Base-by-base conservation (phyloP, 2,888 invertebrate genomes). In the Mystacides longicornis region DNA sequence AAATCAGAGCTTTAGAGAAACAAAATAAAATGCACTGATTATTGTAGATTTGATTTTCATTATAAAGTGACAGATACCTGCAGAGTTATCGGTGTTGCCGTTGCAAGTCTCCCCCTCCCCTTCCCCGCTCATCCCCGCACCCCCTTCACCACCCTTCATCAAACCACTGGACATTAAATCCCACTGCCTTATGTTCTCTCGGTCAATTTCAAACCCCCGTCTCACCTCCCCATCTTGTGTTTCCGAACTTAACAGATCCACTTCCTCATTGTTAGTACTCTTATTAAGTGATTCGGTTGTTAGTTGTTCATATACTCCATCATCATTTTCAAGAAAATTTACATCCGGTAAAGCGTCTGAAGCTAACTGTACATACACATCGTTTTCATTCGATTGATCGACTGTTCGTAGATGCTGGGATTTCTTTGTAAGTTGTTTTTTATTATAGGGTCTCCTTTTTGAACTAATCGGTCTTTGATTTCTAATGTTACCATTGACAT, bases 111-210 rank as follows among this genome's bases (percentile, higher is more conserved):
- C 48, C 42, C 48, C 53, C 63, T 62, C 64, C 64, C 64, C 59
- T 68, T 69, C 65, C 63, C 65, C 66, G 62, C 74, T 75, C 63
- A 73, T 83, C 80, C 27, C 27, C 3, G 3, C 37, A 63, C 63
- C 63, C 64, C 64, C 59, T 68, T 69, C 65, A 63, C 65, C 66
- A 62, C 74, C 75, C 63, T 74, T 83, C 80, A 84, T 81, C 64
- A 86, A 76, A 62, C 83, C 90, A 77, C 90, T 90, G 58, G 91
- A 91, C 84, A 91, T 82, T 65, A 90, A 81, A 74, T 91, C 91
- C 91, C 91, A 91, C 67, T 91, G 91, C 52, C 91, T 81, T 64
- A 91, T 79, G 64, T 87, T 90, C 74, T 91, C 91, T 65, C 91
- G 82, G 74, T 91, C 91, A 65, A 90, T 83, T 70, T 83, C 83